Percentiles rank a stretch among this genome's conserved stretches.
These are phyloP conservation scores for Cathartes aura DNA, from an alignment of 2,113 vertebrate species.

Conservation along the genomic window DNA sequence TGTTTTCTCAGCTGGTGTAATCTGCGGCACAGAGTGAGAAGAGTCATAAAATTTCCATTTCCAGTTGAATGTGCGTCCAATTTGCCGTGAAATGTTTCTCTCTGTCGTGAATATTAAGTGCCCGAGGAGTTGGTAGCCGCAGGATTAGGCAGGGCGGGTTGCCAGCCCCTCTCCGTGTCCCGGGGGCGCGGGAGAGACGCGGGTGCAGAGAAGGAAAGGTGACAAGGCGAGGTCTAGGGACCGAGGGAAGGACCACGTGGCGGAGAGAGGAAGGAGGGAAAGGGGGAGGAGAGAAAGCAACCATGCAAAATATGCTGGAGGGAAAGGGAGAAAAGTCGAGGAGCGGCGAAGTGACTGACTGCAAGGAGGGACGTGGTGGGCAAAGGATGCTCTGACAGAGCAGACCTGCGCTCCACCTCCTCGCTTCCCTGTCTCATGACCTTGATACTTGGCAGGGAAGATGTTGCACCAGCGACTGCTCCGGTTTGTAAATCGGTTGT, in stretches of 20 bases:
- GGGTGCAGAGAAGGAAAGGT: background rate
- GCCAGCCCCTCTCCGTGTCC: background rate
- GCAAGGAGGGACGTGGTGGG: background rate
- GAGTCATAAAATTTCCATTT: slow-evolving; percentile 86
- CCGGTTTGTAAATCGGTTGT: background rate
- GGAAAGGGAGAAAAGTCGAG: background rate
- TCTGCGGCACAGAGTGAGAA: slow-evolving; percentile 77
- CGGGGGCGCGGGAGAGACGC: background rate
- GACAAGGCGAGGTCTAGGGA: background rate
- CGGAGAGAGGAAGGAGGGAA: background rate
- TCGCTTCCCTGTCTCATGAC: rapidly evolving
- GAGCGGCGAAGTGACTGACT: background rate
- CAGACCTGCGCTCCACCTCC: background rate
- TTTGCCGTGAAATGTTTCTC: slow-evolving; percentile 84
- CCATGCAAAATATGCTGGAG: background rate
- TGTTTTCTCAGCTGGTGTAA: slow-evolving; percentile 85
- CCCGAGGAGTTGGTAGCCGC: slow-evolving; percentile 40
- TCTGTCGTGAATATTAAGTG: slow-evolving; percentile 84
- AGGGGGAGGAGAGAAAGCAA: background rate
- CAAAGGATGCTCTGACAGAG: rapidly evolving
- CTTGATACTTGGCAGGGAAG: background rate
- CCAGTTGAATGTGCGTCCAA: slow-evolving; percentile 83
- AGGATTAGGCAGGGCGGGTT: slow-evolving; percentile 62
- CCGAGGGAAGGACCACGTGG: rapidly evolving
- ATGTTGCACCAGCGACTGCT: background rate